phyloP scores from a whole-genome alignment of 1,140 invertebrate species.

The Pseudomyrmex sp. region DNA sequence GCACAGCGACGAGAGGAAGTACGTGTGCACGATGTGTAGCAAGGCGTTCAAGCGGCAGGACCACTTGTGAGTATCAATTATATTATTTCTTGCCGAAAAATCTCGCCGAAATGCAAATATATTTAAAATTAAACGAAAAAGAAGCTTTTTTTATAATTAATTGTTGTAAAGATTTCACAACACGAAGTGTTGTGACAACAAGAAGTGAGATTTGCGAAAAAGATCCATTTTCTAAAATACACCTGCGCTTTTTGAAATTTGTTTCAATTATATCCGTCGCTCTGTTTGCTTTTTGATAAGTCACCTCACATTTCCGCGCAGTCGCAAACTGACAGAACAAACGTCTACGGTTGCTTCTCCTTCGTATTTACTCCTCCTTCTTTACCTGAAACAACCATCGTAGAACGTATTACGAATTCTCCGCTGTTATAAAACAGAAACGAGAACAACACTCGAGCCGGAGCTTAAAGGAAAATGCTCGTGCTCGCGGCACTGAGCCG shows the following conservation, averaged over 20 bases:
- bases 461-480: slow-evolving; percentile 60
- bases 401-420: slow-evolving; percentile 14
- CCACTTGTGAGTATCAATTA: slow-evolving; percentile 94
- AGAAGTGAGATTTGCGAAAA: neutral
- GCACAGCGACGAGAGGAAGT: slow-evolving; percentile 98
- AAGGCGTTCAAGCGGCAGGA: slow-evolving; percentile 99
- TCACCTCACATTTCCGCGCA: neutral
- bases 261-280: no score
- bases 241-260: no score
- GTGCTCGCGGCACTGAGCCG: slow-evolving; percentile 40
- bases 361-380: neutral
- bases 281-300: neutral
- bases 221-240: no score
- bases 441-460: slow-evolving; percentile 48
- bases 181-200: neutral
- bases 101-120: neutral
- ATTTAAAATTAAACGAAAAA: neutral
- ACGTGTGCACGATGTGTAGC: slow-evolving; percentile 96
- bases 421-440: slow-evolving; percentile 39
- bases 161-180: neutral
- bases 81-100: slow-evolving; percentile 2
- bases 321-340: slow-evolving; percentile 5
- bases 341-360: neutral
- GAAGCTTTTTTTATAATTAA: neutral
- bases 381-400: neutral